Evolutionary conservation across 2,113 vertebrate genomes (phyloP), one percentile per base, ranked within the genome.

Genomic region (Corythoichthys haematopterus): DNA sequence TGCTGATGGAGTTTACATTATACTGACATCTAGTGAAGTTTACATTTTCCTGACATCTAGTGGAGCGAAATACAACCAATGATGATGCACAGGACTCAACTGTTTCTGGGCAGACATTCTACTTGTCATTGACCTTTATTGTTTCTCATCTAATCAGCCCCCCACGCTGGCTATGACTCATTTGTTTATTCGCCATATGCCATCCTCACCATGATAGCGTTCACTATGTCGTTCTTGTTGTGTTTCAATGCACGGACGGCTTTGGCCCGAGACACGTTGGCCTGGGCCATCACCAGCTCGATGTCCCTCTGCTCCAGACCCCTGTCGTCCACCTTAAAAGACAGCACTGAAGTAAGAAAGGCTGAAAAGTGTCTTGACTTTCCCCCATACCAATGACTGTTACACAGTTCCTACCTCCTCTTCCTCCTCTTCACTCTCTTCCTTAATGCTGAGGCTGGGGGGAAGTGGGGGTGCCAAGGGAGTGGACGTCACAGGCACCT

Each of bases 201-300:
- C 80, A 40, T 65, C n/a, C 93, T 95, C 81, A 98, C 97, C 96
- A 99, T 98, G 82, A 99, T 98, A 87, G 97, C 95, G 0, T 99
- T 98, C 86, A 99, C 95, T 1, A 98, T 98, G 84, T 99, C 96
- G 8, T 98, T 99, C 90, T 98, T 97, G 93, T 96, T 99, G 91
- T 96, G 95, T 80, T 94, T 91, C 68, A 99, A 92, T 0, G 96
- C 97, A 52, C 93, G 91, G 79, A 98, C 91, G 0, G 96, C 97
- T 79, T 97, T 98, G 85, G 94, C 93, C 0, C 95, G 91, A 0
- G 96, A 97, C 69, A 99, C 96, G 0, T 96, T 98, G 82, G 96
- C 97, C 79, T 99, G 95, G 0, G 95, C 96, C 96, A 99, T 98
- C 74, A 98, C 97, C 87, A 99, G 89, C 88, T 98, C 96, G 0